phyloP scores from a whole-genome alignment of 2,113 vertebrate genomes.

The Cyprinodon brontotheroides region DNA sequence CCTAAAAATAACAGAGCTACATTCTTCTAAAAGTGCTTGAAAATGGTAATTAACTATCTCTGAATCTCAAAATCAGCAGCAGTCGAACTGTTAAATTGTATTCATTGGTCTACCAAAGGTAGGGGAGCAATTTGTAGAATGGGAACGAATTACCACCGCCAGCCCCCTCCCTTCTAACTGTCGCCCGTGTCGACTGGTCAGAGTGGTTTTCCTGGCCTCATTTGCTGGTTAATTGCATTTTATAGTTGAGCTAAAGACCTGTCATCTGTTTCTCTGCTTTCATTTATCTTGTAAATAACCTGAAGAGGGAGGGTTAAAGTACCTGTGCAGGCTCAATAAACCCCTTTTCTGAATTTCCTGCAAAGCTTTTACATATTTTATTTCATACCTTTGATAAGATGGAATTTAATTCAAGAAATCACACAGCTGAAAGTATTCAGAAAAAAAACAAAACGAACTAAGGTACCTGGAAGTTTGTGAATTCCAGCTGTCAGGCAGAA shows the following conservation, averaged over 20 bases:
- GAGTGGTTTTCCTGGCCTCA: conserved; percentile 81
- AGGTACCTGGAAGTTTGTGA: conserved; percentile 30
- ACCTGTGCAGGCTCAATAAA: conserved; percentile 72
- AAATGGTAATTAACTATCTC: conserved; percentile 54
- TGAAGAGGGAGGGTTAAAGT: conserved; percentile 74
- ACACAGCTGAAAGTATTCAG: conserved; percentile 40
- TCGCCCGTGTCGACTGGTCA: conserved; percentile 76
- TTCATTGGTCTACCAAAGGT: conserved; percentile 64
- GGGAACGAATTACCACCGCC: conserved; percentile 69
- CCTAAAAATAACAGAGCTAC: neutral
- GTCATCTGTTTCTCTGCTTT: conserved; percentile 83
- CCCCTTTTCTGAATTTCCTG: conserved; percentile 48
- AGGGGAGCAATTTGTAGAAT: conserved; percentile 71
- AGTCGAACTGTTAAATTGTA: conserved; percentile 68
- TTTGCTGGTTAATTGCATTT: conserved; percentile 86
- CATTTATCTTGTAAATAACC: conserved; percentile 85
- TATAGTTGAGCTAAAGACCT: conserved; percentile 85
- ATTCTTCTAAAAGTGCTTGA: conserved; percentile 5
- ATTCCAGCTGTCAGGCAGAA: conserved; percentile 20
- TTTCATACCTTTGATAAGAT: conserved; percentile 52
- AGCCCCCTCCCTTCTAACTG: conserved; percentile 67
- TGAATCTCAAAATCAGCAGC: conserved; percentile 61
- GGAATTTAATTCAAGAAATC: conserved; percentile 53
- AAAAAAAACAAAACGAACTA: conserved; percentile 37
- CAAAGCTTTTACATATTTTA: conserved; percentile 40